phyloP scores from a whole-genome alignment of 2,797 vertebrate species.

The Fistularia tabacaria region DNA sequence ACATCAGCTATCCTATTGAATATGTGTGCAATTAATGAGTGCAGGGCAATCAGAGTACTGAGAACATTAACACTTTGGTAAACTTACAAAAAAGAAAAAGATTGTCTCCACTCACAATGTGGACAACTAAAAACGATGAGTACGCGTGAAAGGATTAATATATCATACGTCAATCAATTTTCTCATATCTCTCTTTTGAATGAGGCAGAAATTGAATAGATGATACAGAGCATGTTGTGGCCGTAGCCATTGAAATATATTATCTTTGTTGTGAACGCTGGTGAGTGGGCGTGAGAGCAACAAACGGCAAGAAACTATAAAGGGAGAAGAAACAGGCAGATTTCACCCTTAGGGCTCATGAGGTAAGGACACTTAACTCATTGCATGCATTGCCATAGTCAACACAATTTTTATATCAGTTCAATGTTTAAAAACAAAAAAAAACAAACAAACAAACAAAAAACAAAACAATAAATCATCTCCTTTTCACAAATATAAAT shows the following conservation, averaged over 20 bases:
- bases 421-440: conserved; percentile 63
- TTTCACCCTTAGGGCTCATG: conserved; percentile 67
- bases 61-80: conserved; percentile 68
- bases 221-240: conserved; percentile 46
- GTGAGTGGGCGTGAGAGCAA: conserved; percentile 65
- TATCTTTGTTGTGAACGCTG: conserved; percentile 59
- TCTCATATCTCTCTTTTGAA: conserved; percentile 41
- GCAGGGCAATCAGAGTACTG: conserved; percentile 43
- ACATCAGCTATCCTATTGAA: conserved; percentile 53
- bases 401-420: conserved; percentile 65
- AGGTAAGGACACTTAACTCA: conserved; percentile 84
- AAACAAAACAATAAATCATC: conserved; percentile 75
- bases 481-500: conserved; percentile 83
- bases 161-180: not conserved
- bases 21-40: conserved; percentile 57
- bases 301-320: conserved; percentile 61
- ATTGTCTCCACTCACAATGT: conserved; percentile 53
- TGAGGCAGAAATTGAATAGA: conserved; percentile 50
- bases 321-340: conserved; percentile 64
- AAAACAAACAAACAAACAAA: conserved; percentile 25
- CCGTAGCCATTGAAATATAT: conserved; percentile 48
- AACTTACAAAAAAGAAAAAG: conserved; percentile 44
- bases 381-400: conserved; percentile 77
- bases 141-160: conserved; percentile 36
- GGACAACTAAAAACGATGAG: conserved; percentile 42